Evolutionary conservation across 1,140 invertebrate genomes (phyloP), one percentile per base, ranked within the genome.

Genomic region (Mactra quadrangularis): DNA sequence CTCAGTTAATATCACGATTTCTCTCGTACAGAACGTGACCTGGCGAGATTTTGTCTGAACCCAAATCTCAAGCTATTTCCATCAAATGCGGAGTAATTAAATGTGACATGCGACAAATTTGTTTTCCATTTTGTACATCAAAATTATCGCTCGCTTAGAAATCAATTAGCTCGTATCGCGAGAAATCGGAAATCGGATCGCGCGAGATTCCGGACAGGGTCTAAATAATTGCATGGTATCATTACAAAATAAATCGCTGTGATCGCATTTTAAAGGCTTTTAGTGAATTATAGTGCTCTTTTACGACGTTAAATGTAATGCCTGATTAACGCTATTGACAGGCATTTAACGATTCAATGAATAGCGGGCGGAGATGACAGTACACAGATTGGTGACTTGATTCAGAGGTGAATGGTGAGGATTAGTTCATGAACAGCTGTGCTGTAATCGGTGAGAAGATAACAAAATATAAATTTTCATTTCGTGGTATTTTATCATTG

Each of bases 211-310:
- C 77, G 77, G 77, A 45, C 71, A 71, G 55, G 53, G 64, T 71
- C 66, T 68, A 52, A 81, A 50, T 50, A 50, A 57, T 60, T 35
- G 77, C 45, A 71, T 71, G 60, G 47, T 81, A 55, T 81, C 77
- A 81, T 81, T 57, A 47, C 66, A 33, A 35, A 60, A 71, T 59
- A 70, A 81, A 81, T 81, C 77, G 77, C 57, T 41, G 35, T 81
- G 66, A 81, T 57, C 77, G 77, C 47, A 47, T 71, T 71, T 81
- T 81, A 81, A 81, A 81, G 55, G 77, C 66, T 81, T 64, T 81
- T 81, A 81, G 77, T 81, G 77, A 81, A 81, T 81, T 81, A 81
- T 60, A 81, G 77, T 81, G 77, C 66, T 81, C 77, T 81, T 81
- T 81, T 81, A 81, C 62, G 66, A 52, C 77, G 64, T 33, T 60